Evolutionary conservation across 2,888 invertebrate species (phyloP).

Genomic region (Tenthredo distinguenda): DNA sequence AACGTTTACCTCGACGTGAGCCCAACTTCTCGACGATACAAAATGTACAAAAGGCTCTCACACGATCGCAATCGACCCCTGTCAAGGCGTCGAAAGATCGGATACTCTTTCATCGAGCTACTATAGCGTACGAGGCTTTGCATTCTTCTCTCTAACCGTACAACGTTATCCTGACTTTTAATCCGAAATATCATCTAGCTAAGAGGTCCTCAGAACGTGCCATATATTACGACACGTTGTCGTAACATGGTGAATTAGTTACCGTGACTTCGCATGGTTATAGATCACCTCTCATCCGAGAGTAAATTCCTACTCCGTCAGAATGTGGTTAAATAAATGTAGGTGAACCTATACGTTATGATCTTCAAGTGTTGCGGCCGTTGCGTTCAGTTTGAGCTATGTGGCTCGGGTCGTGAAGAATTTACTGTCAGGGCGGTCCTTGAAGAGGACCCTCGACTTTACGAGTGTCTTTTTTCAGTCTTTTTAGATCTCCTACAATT

Average conservation of each 20-base stretch:
- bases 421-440: slow-evolving; percentile 34
- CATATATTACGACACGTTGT: not conserved
- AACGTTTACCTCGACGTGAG: slow-evolving; percentile 20
- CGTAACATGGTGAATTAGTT: slow-evolving; percentile 19
- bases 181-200: slow-evolving; percentile 34
- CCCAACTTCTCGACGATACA: slow-evolving; percentile 36
- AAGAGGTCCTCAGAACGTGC: slow-evolving; percentile 18
- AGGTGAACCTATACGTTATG: slow-evolving; percentile 6
- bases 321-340: slow-evolving; percentile 13
- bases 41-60: slow-evolving; percentile 10
- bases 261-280: not conserved
- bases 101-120: slow-evolving; percentile 17
- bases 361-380: slow-evolving; percentile 36
- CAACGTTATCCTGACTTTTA: slow-evolving; percentile 20
- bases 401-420: slow-evolving; percentile 37
- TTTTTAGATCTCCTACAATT: slow-evolving; percentile 8
- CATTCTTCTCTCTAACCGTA: not conserved
- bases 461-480: slow-evolving; percentile 37
- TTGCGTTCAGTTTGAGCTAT: slow-evolving; percentile 18
- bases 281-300: not conserved
- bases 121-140: not conserved
- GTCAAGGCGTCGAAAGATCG: slow-evolving; percentile 30
- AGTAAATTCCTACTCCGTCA: not conserved
- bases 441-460: slow-evolving; percentile 36
- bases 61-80: slow-evolving; percentile 18